Evolutionary conservation across 1,140 invertebrate genomes (phyloP).

Genomic region (Drosophila sucinea): DNA sequence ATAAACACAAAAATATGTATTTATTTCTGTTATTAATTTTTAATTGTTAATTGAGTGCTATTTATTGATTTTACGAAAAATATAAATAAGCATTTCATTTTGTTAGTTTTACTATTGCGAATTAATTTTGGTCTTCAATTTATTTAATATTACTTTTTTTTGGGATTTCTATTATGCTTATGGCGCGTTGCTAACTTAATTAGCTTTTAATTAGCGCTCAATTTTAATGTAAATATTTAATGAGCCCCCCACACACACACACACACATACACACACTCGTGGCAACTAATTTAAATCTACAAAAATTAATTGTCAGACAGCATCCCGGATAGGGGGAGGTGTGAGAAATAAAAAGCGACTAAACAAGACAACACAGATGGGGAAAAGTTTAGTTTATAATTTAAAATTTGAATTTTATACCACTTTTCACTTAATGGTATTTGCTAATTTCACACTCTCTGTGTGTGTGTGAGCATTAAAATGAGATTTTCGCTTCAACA

Average conservation of each 20-base stretch:
- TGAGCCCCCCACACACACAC: not conserved
- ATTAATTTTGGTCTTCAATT: not conserved
- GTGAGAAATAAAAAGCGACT: too few relatives aligned
- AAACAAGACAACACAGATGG: not conserved
- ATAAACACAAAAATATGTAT: not conserved
- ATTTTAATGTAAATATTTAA: conserved; percentile 45
- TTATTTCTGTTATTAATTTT: conserved; percentile 45
- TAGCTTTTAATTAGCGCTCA: conserved; percentile 52
- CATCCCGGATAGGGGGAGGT: not conserved
- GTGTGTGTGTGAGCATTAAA: not conserved
- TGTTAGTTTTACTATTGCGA: conserved; percentile 39
- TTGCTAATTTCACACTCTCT: not conserved
- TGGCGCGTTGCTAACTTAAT: conserved; percentile 43
- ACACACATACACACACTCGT: not conserved
- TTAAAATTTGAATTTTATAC: not conserved
- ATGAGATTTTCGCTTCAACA: not conserved
- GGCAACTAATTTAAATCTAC: conserved; percentile 5
- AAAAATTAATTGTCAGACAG: conserved; percentile 4
- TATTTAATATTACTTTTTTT: conserved; percentile 8
- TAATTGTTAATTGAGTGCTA: conserved; percentile 51
- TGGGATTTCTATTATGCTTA: conserved; percentile 34
- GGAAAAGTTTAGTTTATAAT: not conserved
- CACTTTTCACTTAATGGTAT: not conserved
- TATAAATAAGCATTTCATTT: conserved; percentile 24
- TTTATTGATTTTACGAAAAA: conserved; percentile 46